A percentile compares a stretch with the other conserved stretches of the same genome.
Evolutionary conservation across 1,140 invertebrate species (phyloP).

Genomic region (Cecropterus lyciades): DNA sequence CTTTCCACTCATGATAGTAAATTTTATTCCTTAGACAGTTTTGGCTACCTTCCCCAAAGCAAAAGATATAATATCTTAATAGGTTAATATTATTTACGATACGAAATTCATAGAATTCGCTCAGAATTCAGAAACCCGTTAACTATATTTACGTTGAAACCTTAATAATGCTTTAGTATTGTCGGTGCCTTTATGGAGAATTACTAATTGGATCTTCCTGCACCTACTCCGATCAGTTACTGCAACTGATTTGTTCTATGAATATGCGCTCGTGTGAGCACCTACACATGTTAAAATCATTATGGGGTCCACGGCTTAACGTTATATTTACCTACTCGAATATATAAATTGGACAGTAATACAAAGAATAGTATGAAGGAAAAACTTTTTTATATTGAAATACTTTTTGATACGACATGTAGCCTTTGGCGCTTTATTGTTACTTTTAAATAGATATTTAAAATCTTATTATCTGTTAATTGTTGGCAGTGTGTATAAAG

Average conservation of each 20-base stretch:
- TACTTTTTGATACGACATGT: no score
- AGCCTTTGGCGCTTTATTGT: no score
- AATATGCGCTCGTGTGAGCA: conserved; percentile 4
- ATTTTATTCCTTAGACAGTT: conserved; percentile 78
- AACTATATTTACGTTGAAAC: conserved; percentile 41
- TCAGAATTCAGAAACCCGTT: conserved; percentile 18
- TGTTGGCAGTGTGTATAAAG: no score
- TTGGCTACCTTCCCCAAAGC: conserved; percentile 51
- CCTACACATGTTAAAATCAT: not conserved
- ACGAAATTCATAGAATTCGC: conserved; percentile 10
- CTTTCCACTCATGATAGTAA: conserved; percentile 76
- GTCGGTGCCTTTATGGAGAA: conserved; percentile 32
- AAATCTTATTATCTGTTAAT: no score
- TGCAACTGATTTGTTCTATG: conserved; percentile 35
- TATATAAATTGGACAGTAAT: no score
- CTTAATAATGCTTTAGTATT: conserved; percentile 33
- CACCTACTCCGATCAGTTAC: conserved; percentile 39
- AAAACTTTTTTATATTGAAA: no score
- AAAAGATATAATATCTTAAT: conserved; percentile 47
- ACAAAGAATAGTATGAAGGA: no score
- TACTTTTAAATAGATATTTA: no score
- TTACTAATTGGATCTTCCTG: conserved; percentile 54
- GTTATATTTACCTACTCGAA: no score
- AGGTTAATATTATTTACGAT: conserved; percentile 7
- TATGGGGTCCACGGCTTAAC: not conserved